phyloP scores from a whole-genome alignment of 2,113 vertebrate genomes.

The Callithrix jacchus region DNA sequence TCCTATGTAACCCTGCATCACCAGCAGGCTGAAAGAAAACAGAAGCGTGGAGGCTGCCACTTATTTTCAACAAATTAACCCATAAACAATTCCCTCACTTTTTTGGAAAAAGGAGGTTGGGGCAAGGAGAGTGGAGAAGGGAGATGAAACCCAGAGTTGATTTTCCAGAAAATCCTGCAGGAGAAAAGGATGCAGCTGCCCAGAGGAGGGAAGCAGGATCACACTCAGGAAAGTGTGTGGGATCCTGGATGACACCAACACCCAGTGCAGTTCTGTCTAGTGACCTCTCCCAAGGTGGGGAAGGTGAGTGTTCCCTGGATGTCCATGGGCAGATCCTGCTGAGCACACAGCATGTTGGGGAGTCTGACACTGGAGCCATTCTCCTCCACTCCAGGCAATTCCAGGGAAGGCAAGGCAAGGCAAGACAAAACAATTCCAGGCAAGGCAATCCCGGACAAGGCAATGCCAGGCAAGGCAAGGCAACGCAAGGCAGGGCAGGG shows the following conservation, averaged over 20 bases:
- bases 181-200: not conserved
- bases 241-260: not conserved
- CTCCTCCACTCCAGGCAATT: too few species aligned
- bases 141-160: not conserved
- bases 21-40: not conserved
- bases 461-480: too few species aligned
- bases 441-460: too few species aligned
- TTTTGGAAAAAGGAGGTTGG: not conserved
- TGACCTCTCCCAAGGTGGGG: accelerated
- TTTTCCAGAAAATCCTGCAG: not conserved
- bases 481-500: too few species aligned
- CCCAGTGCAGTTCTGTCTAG: not conserved
- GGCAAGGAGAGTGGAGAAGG: not conserved
- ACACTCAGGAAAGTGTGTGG: not conserved
- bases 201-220: not conserved
- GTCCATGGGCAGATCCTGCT: not conserved
- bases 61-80: not conserved
- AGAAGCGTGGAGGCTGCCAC: not conserved
- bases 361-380: not conserved
- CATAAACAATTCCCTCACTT: not conserved
- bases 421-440: too few species aligned
- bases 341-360: accelerated
- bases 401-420: too few species aligned
- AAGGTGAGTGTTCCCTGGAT: accelerated
- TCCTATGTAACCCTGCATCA: not conserved